Conservation (phyloP, 2,113 vertebrate species). For the Symphodus melops region DNA sequence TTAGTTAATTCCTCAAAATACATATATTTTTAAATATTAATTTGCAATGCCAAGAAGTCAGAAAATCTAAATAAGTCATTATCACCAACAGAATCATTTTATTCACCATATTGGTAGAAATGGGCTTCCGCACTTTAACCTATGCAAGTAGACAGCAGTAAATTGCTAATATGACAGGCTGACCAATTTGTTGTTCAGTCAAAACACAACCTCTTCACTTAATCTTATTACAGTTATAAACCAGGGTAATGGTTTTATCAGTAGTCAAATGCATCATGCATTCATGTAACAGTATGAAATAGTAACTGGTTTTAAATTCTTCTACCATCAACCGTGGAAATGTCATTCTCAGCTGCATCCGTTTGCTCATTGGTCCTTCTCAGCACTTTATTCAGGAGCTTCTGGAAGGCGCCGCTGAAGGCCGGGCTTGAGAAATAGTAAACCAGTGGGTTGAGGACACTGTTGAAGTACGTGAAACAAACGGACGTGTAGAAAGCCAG, state of each 20-base stretch:
- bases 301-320: neutral
- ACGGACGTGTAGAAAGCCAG: slow-evolving; percentile 81
- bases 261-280: neutral
- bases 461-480: slow-evolving; percentile 86
- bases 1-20: no score
- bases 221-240: neutral
- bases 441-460: slow-evolving; percentile 83
- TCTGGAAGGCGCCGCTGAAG: slow-evolving; percentile 76
- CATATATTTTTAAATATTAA: no score
- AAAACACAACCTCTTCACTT: neutral
- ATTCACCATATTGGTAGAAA: no score
- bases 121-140: neutral
- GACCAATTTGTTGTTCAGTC: neutral
- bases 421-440: slow-evolving; percentile 85
- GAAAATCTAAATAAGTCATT: no score
- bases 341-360: neutral
- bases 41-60: no score
- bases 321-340: slow-evolving; percentile 31
- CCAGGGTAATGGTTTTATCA: neutral
- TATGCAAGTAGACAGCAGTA: neutral
- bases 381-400: slow-evolving; percentile 66
- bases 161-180: neutral
- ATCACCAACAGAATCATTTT: no score
- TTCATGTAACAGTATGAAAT: neutral
- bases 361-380: slow-evolving; percentile 17